Evolutionary conservation across 2,888 invertebrate genomes (phyloP).

Genomic region (Liopterus haemorrhoidalis): DNA sequence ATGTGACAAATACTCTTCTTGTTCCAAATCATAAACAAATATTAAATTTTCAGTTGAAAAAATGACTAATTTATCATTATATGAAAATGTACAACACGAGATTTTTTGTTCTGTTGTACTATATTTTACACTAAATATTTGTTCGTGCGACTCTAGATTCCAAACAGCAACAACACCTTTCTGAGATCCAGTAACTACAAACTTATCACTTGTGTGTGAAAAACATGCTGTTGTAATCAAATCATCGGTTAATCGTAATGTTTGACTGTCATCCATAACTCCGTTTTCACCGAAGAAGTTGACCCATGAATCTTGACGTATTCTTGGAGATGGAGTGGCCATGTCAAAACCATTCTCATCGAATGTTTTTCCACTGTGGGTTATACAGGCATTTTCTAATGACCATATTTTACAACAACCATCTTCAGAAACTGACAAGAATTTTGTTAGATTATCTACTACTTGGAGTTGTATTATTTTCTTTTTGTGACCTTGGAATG

Average conservation of each 20-base stretch:
- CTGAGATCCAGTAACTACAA: slow-evolving; percentile 32
- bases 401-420: slow-evolving; percentile 57
- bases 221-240: slow-evolving; percentile 23
- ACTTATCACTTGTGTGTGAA: slow-evolving; percentile 24
- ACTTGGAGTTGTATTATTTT: slow-evolving; percentile 51
- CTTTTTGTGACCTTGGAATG: slow-evolving; percentile 46
- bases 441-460: slow-evolving; percentile 50
- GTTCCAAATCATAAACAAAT: slow-evolving; percentile 30
- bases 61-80: slow-evolving; percentile 32
- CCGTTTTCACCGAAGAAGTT: slow-evolving; percentile 38
- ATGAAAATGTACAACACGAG: slow-evolving; percentile 33
- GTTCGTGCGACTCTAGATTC: slow-evolving; percentile 24
- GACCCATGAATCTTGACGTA: slow-evolving; percentile 40
- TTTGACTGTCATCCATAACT: slow-evolving; percentile 29
- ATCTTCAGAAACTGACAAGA: slow-evolving; percentile 55
- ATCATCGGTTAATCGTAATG: slow-evolving; percentile 23
- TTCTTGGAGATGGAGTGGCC: slow-evolving; percentile 38
- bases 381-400: slow-evolving; percentile 40
- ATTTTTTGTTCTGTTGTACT: slow-evolving; percentile 22
- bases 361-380: slow-evolving; percentile 26
- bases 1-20: slow-evolving; percentile 30
- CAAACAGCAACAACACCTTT: slow-evolving; percentile 32
- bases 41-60: slow-evolving; percentile 31
- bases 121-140: slow-evolving; percentile 21
- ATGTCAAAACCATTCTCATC: slow-evolving; percentile 31